These are phyloP conservation scores for Drosophila paucipuncta DNA, from an alignment of 2,888 invertebrate genomes.

Conservation along the genomic window DNA sequence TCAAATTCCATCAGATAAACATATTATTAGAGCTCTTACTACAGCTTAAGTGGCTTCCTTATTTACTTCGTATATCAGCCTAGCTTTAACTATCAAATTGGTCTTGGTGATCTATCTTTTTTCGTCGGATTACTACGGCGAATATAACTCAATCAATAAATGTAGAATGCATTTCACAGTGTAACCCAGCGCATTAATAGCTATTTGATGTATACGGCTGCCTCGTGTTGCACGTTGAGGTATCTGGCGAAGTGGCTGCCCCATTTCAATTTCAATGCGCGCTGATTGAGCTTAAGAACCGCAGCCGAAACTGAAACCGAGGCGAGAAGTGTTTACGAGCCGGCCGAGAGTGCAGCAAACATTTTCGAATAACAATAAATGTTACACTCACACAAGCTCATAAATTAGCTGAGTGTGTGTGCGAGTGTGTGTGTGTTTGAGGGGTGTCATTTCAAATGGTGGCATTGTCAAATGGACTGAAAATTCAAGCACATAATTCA, in stretches of 20 bases:
- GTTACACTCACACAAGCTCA: slow-evolving; percentile 44
- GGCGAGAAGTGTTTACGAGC: slow-evolving; percentile 53
- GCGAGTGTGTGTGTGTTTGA: slow-evolving; percentile 21
- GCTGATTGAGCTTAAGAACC: slow-evolving; percentile 57
- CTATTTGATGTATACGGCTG: slow-evolving; percentile 25
- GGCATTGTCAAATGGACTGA: slow-evolving; percentile 48
- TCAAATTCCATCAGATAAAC: background rate
- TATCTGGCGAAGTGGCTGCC: slow-evolving; percentile 19
- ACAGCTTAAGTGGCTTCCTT: background rate
- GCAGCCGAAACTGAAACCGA: slow-evolving; percentile 44
- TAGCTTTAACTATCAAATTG: background rate
- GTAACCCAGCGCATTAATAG: slow-evolving; percentile 25
- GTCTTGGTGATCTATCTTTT: too few relatives aligned
- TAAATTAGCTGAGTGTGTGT: slow-evolving; percentile 45
- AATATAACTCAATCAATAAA: background rate
- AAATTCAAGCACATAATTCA: slow-evolving; percentile 33
- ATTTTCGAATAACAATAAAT: slow-evolving; percentile 63
- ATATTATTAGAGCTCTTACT: background rate
- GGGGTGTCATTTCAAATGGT: slow-evolving; percentile 57
- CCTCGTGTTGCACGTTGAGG: slow-evolving; percentile 37
- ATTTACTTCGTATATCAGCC: background rate
- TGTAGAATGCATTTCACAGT: background rate
- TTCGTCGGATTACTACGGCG: background rate
- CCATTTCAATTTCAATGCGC: slow-evolving; percentile 56
- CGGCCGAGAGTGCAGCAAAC: slow-evolving; percentile 45